These are phyloP conservation scores for Patiria pectinifera DNA, from an alignment of 53 echinoderm and acorn worm species.

Conservation along the genomic window DNA sequence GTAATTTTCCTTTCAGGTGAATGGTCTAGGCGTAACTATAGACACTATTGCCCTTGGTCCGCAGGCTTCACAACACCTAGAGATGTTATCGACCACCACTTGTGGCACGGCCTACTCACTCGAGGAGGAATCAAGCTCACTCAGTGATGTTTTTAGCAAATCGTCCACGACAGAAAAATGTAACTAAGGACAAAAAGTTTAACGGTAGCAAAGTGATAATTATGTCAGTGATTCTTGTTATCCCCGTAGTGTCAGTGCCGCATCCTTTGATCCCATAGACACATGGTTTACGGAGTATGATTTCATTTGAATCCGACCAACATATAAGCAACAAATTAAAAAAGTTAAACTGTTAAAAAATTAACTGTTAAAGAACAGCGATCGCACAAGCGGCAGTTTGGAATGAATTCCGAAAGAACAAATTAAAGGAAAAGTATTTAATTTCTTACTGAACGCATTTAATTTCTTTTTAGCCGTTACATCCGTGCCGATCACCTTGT, in stretches of 20 bases:
- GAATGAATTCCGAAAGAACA: too few species aligned
- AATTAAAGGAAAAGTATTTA: too few species aligned
- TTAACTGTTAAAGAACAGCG: too few species aligned
- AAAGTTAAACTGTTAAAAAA: too few species aligned
- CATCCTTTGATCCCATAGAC: too few species aligned
- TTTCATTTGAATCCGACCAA: too few species aligned
- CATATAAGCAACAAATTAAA: too few species aligned
- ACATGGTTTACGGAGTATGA: too few species aligned
- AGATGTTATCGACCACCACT: conserved; percentile 73
- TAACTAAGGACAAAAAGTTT: neutral
- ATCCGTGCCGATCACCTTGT: conserved; percentile 28
- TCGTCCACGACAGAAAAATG: conserved; percentile 56
- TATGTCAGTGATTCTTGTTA: too few species aligned
- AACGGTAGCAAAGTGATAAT: neutral
- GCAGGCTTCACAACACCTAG: conserved; percentile 73
- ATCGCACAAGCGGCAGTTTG: too few species aligned
- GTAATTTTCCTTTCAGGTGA: neutral
- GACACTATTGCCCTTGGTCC: conserved; percentile 86
- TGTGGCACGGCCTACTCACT: conserved; percentile 82
- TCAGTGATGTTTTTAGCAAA: conserved; percentile 68
- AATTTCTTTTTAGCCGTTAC: neutral
- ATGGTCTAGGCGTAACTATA: conserved; percentile 67
- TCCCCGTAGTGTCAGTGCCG: too few species aligned
- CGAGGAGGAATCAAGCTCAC: conserved; percentile 71
- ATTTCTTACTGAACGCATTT: too few species aligned